Base-by-base conservation (phyloP, 53 echinoderm and acorn worm genomes). In the Stichopus horrens region DNA sequence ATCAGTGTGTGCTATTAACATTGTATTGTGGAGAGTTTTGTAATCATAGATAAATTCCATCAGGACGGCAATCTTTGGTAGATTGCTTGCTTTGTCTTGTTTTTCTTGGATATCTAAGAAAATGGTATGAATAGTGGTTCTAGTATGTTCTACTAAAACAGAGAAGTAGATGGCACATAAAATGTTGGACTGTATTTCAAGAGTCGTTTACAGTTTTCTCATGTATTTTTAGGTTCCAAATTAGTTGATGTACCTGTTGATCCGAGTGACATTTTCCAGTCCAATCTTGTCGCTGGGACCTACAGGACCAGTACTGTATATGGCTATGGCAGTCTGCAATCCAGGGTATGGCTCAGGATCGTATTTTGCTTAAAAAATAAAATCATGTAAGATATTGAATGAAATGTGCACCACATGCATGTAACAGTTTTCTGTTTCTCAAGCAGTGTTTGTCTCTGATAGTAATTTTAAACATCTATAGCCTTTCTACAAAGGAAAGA, bases 231-330 rank as follows among this genome's bases (percentile, higher is more conserved):
- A 68, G n/a, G 1, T 68, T 68, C 14, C 2, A 3, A 68, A 68
- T n/a, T 16, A 68, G n/a, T n/a, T 16, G n/a, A 68, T 11, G 21
- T 88, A 74, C 90, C 90, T 90, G 83, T 83, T 90, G 7, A 90
- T 74, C 3, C 81, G 86, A n/a, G 84, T 90, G 14, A 74, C 86
- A 76, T 90, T 90, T 22, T 75, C 76, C 57, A 74, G 55, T 10
- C 86, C 86, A 73, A 90, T 74, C 76, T 53, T 86, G 81, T 90
- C 90, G 58, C 86, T 86, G 22, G 90, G 86, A 6, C 90, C 86
- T 4, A 89, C 90, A 23, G 90, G 90, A 9, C 90, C 90, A 5
- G 90, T 89, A 54, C 90, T 89, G 81, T 79, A 71, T 10, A 79
- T 83, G 4, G 90, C 83, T 23, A 89, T 75, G 21, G 78, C 83